A percentile compares a stretch with the other conserved stretches of the same genome.
phyloP scores from a whole-genome alignment of 1,140 invertebrate species.

The Wasmannia auropunctata region DNA sequence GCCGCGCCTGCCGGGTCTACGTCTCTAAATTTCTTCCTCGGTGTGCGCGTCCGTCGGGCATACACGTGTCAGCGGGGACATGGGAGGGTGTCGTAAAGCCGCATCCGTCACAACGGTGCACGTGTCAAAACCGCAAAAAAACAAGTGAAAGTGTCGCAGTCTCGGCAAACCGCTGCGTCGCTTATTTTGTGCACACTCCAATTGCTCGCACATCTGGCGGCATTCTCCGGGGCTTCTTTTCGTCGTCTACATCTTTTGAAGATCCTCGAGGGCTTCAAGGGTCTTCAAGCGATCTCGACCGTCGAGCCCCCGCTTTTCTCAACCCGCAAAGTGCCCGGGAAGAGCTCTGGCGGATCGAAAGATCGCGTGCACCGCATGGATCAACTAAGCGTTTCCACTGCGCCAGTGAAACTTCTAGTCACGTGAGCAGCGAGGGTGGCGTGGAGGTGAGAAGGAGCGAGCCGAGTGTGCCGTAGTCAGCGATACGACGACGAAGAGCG shows the following conservation, averaged over 20 bases:
- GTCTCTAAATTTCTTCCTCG: neutral
- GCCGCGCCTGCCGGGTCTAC: neutral
- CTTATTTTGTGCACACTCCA: neutral
- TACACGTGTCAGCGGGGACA: conserved; percentile 60
- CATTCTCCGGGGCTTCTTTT: neutral
- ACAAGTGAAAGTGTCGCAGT: conserved; percentile 60
- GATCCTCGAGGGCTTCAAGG: neutral
- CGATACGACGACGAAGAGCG: conserved; percentile 53
- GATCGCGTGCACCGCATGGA: conserved; percentile 21
- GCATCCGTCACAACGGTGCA: conserved; percentile 15
- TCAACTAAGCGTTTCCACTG: conserved; percentile 53
- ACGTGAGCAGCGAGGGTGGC: conserved; percentile 58
- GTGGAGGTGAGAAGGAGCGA: conserved; percentile 30
- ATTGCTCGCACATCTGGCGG: neutral
- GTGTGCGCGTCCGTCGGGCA: neutral
- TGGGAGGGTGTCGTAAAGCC: conserved; percentile 23
- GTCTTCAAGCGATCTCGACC: neutral
- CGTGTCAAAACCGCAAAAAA: conserved; percentile 57
- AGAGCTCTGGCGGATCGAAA: neutral
- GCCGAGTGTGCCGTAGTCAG: conserved; percentile 57
- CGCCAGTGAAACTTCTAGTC: conserved; percentile 68
- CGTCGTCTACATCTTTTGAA: neutral
- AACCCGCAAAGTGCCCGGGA: neutral
- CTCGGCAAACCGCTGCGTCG: neutral
- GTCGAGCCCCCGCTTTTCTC: neutral